These are phyloP conservation scores for Heteractis magnifica DNA, from an alignment of 92 coral and sea anemone genomes.

Conservation along the genomic window DNA sequence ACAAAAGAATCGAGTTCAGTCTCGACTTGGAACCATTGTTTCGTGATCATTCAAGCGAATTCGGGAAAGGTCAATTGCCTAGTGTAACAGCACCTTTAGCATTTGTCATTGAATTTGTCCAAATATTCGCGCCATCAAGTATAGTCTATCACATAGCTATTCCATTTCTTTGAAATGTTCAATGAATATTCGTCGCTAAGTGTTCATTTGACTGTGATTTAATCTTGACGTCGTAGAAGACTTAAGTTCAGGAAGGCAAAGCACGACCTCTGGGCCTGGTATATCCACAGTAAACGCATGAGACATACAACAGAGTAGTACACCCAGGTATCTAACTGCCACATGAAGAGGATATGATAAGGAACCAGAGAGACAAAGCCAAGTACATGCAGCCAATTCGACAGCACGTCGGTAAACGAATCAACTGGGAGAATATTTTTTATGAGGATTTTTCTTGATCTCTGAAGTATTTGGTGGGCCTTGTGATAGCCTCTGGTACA, in stretches of 20 bases:
- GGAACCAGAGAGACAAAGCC: constrained; percentile 34
- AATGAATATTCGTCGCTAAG: background rate
- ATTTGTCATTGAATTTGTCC: no score
- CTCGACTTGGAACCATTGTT: no score
- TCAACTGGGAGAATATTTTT: background rate
- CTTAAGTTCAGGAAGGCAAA: constrained; percentile 13
- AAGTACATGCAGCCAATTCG: constrained; percentile 21
- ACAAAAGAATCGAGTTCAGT: no score
- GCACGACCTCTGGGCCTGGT: constrained; percentile 17
- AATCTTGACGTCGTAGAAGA: background rate
- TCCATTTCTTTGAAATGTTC: background rate
- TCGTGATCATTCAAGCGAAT: no score
- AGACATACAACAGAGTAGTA: constrained; percentile 26
- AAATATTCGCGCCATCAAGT: no score
- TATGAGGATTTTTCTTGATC: constrained; percentile 7
- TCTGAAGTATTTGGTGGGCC: background rate
- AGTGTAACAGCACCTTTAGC: no score
- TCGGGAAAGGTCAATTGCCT: no score
- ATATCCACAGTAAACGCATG: constrained; percentile 31
- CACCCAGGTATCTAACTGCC: constrained; percentile 3
- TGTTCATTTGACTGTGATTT: background rate
- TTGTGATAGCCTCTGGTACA: constrained; percentile 14
- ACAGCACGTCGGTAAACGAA: background rate
- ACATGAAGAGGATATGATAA: constrained; percentile 17
- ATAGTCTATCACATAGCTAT: no score